Conservation (phyloP, 2,113 vertebrate species). For the Cyanistes caeruleus region DNA sequence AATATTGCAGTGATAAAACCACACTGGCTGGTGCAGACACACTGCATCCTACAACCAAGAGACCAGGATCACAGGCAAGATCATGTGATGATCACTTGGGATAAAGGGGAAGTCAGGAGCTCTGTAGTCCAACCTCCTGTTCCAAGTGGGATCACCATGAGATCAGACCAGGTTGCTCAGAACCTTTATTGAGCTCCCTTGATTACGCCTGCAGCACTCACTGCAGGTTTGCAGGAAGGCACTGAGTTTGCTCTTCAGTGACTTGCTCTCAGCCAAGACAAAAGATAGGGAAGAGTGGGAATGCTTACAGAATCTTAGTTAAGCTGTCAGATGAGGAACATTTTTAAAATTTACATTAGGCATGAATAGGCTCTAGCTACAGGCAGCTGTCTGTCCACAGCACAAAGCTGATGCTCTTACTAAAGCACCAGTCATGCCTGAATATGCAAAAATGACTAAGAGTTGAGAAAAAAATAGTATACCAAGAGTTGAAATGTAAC, state of each 20-base stretch:
- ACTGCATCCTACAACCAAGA: background rate
- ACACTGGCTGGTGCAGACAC: background rate
- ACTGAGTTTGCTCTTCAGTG: background rate
- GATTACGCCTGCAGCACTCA: rapidly evolving
- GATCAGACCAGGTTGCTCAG: background rate
- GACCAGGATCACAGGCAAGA: background rate
- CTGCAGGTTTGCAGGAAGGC: background rate
- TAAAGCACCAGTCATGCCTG: background rate
- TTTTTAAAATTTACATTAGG: background rate
- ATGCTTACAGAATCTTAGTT: background rate
- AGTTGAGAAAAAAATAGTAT: background rate
- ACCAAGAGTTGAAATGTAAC: background rate
- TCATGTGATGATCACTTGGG: background rate
- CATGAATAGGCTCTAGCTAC: background rate
- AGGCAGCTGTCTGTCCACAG: background rate
- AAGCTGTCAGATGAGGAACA: background rate
- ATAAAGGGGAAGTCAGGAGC: background rate
- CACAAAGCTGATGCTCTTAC: background rate
- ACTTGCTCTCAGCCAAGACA: background rate
- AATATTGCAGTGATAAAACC: background rate
- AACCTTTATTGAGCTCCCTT: background rate
- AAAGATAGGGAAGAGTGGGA: background rate
- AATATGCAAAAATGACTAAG: background rate
- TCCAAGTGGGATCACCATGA: background rate
- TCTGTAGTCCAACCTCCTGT: background rate